Evolutionary conservation across 37 sponge, comb jelly and placozoan species (phyloP), one percentile per base, ranked within the genome.

Genomic region (Diacarnus erythraeanus): DNA sequence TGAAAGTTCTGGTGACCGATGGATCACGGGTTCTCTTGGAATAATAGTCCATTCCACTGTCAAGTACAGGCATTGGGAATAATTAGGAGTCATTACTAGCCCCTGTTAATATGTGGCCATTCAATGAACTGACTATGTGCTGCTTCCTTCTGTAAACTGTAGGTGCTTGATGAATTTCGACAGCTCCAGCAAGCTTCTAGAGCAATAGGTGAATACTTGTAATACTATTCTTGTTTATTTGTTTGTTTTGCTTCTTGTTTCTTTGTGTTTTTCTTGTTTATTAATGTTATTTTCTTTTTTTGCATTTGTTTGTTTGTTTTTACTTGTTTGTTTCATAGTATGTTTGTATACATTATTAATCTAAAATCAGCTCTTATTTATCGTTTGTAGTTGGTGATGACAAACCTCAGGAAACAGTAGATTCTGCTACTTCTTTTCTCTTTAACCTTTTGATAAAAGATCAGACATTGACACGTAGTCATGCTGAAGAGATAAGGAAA

Each of bases 351-450:
- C 51, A 47, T 6, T 6, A 47, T 15, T 6, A 47, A 47, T 6
- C 51, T 15, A 47, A 47, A 47, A 12, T 47, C 51, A 47, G 51
- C 8, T 10, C 57, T 75, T 51, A 34, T 20, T 83, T 17, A 22
- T 57, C 2, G 66, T 35, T 29, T 47, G 12, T 54, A 86, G 87
- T 86, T 69, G 87, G 83, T 47, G 79, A 37, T 27, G 80, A 78
- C 57, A 79, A 69, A 5, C 40, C 68, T 3, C 74, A 78, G 42
- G 71, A 60, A n/a, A 72, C 72, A 10, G 74, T 88, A 25, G 72
- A 88, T 38, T 72, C 80, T 1, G 84, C 84, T 6, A 70, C 92
- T 25, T 80, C 65, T 15, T 87, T 83, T 37, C 77, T 91, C 37
- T 87, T 78, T 64, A 42, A 18, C 57, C 76, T 91, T 27, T 87